A percentile compares a stretch with the other conserved stretches of the same genome.
Conservation (phyloP, 2,797 vertebrate genomes). For the Sylvilagus floridanus region DNA sequence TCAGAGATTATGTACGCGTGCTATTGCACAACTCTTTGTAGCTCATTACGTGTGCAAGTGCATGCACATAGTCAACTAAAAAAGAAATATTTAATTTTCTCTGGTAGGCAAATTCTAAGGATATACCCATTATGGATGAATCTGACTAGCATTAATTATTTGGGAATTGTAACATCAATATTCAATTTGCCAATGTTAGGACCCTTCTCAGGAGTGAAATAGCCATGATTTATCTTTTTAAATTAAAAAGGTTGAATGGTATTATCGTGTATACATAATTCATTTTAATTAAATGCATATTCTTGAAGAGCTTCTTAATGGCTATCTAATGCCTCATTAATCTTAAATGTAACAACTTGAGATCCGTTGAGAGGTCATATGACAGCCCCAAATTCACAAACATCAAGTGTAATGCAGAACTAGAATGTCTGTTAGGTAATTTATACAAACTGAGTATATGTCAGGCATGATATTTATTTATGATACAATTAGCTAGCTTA, state of each 20-base stretch:
- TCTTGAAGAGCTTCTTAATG: slow-evolving; percentile 80
- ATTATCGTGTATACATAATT: slow-evolving; percentile 84
- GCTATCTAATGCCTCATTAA: slow-evolving; percentile 80
- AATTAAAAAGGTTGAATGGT: slow-evolving; percentile 77
- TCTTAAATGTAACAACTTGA: slow-evolving; percentile 80
- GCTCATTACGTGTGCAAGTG: slow-evolving; percentile 66
- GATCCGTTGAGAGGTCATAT: slow-evolving; percentile 74
- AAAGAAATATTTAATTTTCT: slow-evolving; percentile 73
- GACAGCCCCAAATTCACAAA: slow-evolving; percentile 77
- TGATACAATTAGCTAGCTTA: neutral
- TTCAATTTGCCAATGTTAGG: slow-evolving; percentile 68
- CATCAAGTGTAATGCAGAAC: slow-evolving; percentile 29
- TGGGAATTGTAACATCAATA: slow-evolving; percentile 67
- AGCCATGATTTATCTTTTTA: slow-evolving; percentile 69
- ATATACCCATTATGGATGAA: slow-evolving; percentile 63
- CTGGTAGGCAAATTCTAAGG: slow-evolving; percentile 55
- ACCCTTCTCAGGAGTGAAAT: slow-evolving; percentile 60
- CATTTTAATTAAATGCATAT: slow-evolving; percentile 83
- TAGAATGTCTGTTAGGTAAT: neutral
- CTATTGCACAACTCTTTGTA: neutral
- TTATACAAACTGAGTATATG: neutral
- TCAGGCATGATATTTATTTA: neutral
- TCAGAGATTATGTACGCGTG: slow-evolving; percentile 56
- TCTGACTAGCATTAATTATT: slow-evolving; percentile 73
- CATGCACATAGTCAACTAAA: slow-evolving; percentile 51